Percentiles rank a stretch among this genome's conserved stretches.
These are phyloP conservation scores for Phyllotis vaccarum DNA, from an alignment of 2,797 vertebrate genomes.

Conservation along the genomic window DNA sequence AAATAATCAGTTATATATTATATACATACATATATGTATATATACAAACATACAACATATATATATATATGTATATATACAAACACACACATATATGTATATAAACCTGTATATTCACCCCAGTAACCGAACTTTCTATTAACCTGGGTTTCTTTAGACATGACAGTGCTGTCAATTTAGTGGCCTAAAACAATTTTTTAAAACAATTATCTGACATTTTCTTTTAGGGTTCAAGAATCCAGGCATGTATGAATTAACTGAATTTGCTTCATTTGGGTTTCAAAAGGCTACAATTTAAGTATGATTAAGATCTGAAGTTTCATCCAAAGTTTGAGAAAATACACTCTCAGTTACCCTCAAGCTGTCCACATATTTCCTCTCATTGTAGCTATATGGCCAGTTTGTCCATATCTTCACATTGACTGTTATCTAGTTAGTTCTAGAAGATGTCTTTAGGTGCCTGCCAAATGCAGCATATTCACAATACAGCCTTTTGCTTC, in stretches of 20 bases:
- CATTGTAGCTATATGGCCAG: background rate
- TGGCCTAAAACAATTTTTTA: background rate
- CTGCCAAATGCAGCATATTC: background rate
- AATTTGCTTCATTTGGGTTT: background rate
- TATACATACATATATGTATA: no score
- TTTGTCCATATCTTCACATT: background rate
- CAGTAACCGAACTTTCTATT: background rate
- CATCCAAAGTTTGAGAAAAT: conserved; percentile 11
- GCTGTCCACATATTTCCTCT: background rate
- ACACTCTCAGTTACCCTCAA: background rate
- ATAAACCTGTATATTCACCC: background rate
- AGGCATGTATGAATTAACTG: background rate
- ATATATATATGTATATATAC: no score
- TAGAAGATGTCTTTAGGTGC: background rate
- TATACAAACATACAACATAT: no score
- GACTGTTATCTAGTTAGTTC: background rate
- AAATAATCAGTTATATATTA: no score
- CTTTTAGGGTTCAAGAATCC: background rate
- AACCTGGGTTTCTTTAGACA: background rate
- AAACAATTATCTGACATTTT: background rate
- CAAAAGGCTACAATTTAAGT: background rate
- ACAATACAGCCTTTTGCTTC: background rate
- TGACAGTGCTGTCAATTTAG: background rate
- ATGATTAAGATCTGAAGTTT: background rate
- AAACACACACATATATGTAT: no score